A percentile compares a stretch with the other conserved stretches of the same genome.
phyloP scores from a whole-genome alignment of 2,888 invertebrate genomes.

The Sarcophaga carnaria region DNA sequence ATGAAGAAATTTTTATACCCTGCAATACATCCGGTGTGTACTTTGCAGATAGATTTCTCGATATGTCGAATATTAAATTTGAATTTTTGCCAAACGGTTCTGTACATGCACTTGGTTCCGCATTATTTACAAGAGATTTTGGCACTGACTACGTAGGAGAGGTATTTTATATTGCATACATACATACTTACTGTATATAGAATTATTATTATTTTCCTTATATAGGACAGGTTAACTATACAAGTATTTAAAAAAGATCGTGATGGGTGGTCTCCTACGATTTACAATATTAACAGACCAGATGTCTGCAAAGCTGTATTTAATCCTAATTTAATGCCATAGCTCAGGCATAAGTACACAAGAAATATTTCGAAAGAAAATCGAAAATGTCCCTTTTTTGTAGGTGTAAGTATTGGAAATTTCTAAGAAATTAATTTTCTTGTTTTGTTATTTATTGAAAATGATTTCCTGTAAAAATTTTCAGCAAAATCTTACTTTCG shows the following conservation, averaged over 20 bases:
- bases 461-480: not conserved
- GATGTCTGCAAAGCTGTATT: not conserved
- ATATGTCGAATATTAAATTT: not conserved
- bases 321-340: too few relatives aligned
- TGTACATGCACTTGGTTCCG: not conserved
- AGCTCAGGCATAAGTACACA: not conserved
- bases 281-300: not conserved
- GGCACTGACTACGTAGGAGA: not conserved
- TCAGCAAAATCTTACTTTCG: not conserved
- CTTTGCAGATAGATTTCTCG: not conserved
- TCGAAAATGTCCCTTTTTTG: not conserved
- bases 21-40: not conserved
- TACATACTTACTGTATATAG: not conserved
- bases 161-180: not conserved
- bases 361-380: not conserved
- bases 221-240: not conserved
- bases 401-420: not conserved
- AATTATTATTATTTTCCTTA: not conserved
- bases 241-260: not conserved
- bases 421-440: not conserved
- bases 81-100: not conserved
- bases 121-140: not conserved
- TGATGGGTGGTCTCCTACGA: not conserved
- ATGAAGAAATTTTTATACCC: not conserved
- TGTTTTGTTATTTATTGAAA: not conserved